Percentiles rank a stretch among this genome's conserved stretches.
Conservation (phyloP, 2,113 vertebrate genomes). For the Grantiella picta region DNA sequence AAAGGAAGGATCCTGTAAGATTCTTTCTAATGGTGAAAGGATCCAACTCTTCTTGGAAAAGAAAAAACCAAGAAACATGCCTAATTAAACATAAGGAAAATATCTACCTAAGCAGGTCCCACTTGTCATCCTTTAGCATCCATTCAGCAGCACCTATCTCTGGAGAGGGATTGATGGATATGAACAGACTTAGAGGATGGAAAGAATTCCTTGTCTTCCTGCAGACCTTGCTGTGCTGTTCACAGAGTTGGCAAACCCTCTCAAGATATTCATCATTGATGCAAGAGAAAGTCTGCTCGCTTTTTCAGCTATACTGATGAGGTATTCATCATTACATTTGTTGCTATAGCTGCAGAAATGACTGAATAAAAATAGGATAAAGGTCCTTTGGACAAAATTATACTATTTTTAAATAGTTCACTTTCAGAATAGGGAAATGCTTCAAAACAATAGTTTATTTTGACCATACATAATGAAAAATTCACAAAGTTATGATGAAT, state of each 20-base stretch:
- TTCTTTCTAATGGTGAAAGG: not conserved
- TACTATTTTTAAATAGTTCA: not conserved
- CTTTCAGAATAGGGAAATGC: not conserved
- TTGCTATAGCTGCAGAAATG: slow-evolving; percentile 5
- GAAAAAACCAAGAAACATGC: not conserved
- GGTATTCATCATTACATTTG: not conserved
- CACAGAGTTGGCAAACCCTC: not conserved
- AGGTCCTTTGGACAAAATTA: not conserved
- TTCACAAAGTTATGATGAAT: not conserved
- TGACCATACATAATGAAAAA: not conserved
- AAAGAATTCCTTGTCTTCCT: not conserved
- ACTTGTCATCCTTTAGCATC: not conserved
- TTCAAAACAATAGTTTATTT: not conserved
- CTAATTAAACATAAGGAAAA: not conserved
- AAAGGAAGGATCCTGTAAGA: not conserved
- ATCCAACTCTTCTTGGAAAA: not conserved
- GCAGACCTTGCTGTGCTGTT: not conserved
- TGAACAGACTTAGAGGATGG: not conserved
- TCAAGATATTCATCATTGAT: not conserved
- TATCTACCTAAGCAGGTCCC: not conserved
- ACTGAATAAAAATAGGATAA: not conserved
- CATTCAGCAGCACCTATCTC: not conserved
- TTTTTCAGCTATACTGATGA: not conserved
- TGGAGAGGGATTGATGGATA: not conserved
- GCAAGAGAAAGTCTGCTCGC: not conserved